Conservation (phyloP, 1,140 invertebrate species). For the Anthonomus grandis region DNA sequence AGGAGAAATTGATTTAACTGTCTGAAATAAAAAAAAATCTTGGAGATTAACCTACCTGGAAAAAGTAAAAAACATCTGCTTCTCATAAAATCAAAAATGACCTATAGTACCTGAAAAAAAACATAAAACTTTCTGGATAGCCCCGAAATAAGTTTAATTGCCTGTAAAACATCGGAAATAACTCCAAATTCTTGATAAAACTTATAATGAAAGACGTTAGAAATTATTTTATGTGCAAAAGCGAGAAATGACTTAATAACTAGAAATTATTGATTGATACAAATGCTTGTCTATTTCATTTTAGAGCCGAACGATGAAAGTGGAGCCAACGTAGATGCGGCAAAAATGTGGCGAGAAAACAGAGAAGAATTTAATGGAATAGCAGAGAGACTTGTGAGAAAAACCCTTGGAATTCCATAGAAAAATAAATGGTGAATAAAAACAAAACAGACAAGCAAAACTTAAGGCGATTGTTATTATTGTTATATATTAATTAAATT, state of each 20-base stretch:
- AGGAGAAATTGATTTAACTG: too few relatives aligned
- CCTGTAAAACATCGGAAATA: too few relatives aligned
- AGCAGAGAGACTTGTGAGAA: conserved; percentile 86
- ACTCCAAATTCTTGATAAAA: too few relatives aligned
- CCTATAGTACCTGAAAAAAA: too few relatives aligned
- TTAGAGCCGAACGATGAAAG: conserved; percentile 98
- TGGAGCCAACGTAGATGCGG: conserved; percentile 98
- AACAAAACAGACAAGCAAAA: background rate
- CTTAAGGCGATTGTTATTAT: background rate
- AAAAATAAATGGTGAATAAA: background rate
- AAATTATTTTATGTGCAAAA: background rate
- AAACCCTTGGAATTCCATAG: conserved; percentile 70
- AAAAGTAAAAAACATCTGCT: too few relatives aligned
- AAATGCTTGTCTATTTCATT: conserved; percentile 39
- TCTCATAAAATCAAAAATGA: too few relatives aligned
- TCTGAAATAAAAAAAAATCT: too few relatives aligned
- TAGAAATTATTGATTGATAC: background rate
- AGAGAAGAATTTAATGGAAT: conserved; percentile 91
- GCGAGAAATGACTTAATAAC: background rate
- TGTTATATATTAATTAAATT: background rate
- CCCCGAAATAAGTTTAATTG: too few relatives aligned
- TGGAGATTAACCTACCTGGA: too few relatives aligned
- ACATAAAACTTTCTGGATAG: too few relatives aligned
- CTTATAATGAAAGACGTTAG: too few relatives aligned
- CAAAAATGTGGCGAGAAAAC: conserved; percentile 99